These are phyloP conservation scores for Aquatica leii DNA, from an alignment of 2,888 invertebrate species.

Conservation along the genomic window DNA sequence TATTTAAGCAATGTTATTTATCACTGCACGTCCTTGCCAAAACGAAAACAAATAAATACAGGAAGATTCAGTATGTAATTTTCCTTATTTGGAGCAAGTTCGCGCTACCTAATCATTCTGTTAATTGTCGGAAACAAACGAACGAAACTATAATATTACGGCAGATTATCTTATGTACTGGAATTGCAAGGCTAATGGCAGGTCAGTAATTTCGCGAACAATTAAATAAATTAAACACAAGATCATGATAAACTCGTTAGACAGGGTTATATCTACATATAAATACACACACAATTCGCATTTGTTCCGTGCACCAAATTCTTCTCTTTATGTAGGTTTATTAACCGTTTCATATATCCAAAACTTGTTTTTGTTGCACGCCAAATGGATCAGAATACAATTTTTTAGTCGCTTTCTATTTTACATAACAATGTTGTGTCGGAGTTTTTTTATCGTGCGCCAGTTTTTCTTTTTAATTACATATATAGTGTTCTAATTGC, in stretches of 20 bases:
- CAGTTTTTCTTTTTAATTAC: slow-evolving; percentile 4
- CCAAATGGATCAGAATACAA: slow-evolving; percentile 9
- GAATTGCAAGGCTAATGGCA: slow-evolving; percentile 35
- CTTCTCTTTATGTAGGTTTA: slow-evolving; percentile 19
- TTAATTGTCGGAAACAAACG: slow-evolving; percentile 25
- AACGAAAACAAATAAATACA: slow-evolving; percentile 11
- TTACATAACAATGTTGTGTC: neutral
- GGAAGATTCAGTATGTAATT: slow-evolving; percentile 7
- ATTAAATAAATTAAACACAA: slow-evolving; percentile 30
- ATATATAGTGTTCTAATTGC: slow-evolving; percentile 2
- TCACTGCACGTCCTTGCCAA: slow-evolving; percentile 12
- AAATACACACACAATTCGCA: slow-evolving; percentile 16
- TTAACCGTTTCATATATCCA: slow-evolving; percentile 24
- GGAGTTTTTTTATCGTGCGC: neutral
- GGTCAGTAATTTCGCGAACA: slow-evolving; percentile 34
- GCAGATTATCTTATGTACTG: slow-evolving; percentile 28
- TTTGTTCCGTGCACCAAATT: slow-evolving; percentile 29
- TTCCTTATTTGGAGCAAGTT: slow-evolving; percentile 9
- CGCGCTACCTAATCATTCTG: slow-evolving; percentile 16
- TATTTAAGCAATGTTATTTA: neutral
- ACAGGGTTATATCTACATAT: slow-evolving; percentile 27
- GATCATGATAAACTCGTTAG: slow-evolving; percentile 26
- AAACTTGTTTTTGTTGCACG: slow-evolving; percentile 11
- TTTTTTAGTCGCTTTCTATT: slow-evolving; percentile 5
- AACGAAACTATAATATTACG: slow-evolving; percentile 22